These are phyloP conservation scores for Andrena dorsata DNA, from an alignment of 2,888 invertebrate species.

Conservation along the genomic window DNA sequence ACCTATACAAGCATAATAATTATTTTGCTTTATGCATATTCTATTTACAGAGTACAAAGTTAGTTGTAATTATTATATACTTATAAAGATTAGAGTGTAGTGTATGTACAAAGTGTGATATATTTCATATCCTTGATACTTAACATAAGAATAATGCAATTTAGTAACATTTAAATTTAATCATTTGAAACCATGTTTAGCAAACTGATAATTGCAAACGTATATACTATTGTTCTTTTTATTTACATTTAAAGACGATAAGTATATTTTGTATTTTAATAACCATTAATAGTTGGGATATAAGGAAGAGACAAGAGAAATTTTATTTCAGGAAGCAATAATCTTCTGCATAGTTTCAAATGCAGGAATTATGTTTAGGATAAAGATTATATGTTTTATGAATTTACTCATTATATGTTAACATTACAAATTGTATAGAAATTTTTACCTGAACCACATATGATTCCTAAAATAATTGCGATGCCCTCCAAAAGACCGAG, in stretches of 20 bases:
- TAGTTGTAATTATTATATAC: neutral
- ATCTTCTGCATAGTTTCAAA: conserved; percentile 5
- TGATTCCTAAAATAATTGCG: conserved; percentile 96
- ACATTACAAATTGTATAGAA: neutral
- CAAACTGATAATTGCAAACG: neutral
- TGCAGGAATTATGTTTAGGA: neutral
- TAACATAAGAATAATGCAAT: too few relatives aligned
- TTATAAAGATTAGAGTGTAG: neutral
- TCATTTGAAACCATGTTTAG: neutral
- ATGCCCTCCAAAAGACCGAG: conserved; percentile 96
- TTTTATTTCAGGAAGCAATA: neutral
- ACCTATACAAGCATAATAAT: conserved; percentile 85
- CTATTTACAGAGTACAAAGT: neutral
- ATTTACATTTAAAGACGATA: neutral
- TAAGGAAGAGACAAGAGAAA: neutral
- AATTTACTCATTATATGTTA: neutral
- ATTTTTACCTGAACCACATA: conserved; percentile 94
- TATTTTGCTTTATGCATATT: neutral
- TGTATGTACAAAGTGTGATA: too few relatives aligned
- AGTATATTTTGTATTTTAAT: neutral
- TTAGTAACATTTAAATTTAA: neutral
- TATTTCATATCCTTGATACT: too few relatives aligned
- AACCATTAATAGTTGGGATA: too few relatives aligned
- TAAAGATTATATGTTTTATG: neutral
- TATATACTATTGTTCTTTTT: neutral